These are phyloP conservation scores for Alviniconcha strummeri DNA, from an alignment of 2,888 invertebrate genomes.

Conservation along the genomic window DNA sequence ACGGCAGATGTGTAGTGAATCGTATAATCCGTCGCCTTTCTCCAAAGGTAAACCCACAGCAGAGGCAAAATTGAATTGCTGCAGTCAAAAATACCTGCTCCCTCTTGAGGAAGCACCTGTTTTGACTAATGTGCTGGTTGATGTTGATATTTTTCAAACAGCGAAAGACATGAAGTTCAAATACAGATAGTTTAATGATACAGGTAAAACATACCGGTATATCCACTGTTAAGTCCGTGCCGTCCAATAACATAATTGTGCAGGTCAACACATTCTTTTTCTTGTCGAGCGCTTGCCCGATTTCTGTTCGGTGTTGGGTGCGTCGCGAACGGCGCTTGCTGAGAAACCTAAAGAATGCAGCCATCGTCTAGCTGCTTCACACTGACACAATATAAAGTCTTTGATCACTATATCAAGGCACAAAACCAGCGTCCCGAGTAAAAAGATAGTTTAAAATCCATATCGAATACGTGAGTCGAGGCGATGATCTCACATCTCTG, in stretches of 20 bases:
- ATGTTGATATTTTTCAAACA: not conserved
- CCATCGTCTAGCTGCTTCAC: constrained; percentile 48
- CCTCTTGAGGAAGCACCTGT: no score
- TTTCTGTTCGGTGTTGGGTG: constrained; percentile 43
- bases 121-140: not conserved
- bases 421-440: not conserved
- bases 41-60: no score
- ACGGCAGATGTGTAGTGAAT: not conserved
- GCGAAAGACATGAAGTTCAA: not conserved
- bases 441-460: constrained; percentile 27
- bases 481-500: constrained; percentile 31
- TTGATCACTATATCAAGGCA: not conserved
- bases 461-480: not conserved
- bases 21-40: not conserved
- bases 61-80: no score
- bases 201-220: constrained; percentile 80
- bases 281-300: constrained; percentile 50
- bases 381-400: not conserved
- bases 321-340: constrained; percentile 71
- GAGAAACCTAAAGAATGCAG: constrained; percentile 71
- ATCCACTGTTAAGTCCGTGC: constrained; percentile 94
- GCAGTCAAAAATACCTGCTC: not conserved
- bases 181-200: not conserved
- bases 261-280: constrained; percentile 92
- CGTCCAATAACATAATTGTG: constrained; percentile 95